Evolutionary conservation across 1,140 invertebrate genomes (phyloP), one percentile per base, ranked within the genome.

Genomic region (Sogatella furcifera): DNA sequence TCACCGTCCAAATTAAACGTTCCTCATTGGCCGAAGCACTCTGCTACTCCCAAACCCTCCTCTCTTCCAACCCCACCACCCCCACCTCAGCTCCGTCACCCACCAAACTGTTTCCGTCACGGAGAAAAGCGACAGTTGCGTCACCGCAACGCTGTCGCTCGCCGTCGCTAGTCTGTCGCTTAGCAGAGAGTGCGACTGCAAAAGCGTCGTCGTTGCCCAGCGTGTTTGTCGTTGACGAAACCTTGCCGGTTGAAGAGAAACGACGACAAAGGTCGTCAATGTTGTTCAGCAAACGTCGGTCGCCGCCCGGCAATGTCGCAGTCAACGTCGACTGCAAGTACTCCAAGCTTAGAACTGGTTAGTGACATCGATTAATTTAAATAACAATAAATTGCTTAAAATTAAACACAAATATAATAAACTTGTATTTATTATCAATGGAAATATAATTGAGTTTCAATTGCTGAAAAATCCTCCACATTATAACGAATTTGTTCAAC

Each of bases 181-280:
- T 5, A 14, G 19, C 11, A 1, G 19, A 11, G n/a, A 5, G 14
- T 14, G 61, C 14, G 52, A 22, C 22, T 1, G 14, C 5, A 31
- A 60, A 60, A 34, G 64, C 65, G n/a, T 55, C 44, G 41, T 69
- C 68, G 13, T 57, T 69, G 31, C 68, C 67, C 1, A 89, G 86
- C 70, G 89, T 89, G 66, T 73, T 89, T 61, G 58, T 54, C 31
- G 21, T 52, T 1, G 58, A 53, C n/a, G 43, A 14, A 4, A 14
- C 15, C 5, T 14, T 8, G 19, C n/a, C 28, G 17, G 58, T 41
- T 44, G 38, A 19, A 4, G 46, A 41, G 31, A 60, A 28, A 52
- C 22, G 10, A 41, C 41, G 11, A 44, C 44, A 11, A n/a, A 8
- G 19, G 11, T 15, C 15, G 58, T 54, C 14, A 15, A 53, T 22